Conservation (phyloP, 2,888 invertebrate genomes). For the Sycophila texana region DNA sequence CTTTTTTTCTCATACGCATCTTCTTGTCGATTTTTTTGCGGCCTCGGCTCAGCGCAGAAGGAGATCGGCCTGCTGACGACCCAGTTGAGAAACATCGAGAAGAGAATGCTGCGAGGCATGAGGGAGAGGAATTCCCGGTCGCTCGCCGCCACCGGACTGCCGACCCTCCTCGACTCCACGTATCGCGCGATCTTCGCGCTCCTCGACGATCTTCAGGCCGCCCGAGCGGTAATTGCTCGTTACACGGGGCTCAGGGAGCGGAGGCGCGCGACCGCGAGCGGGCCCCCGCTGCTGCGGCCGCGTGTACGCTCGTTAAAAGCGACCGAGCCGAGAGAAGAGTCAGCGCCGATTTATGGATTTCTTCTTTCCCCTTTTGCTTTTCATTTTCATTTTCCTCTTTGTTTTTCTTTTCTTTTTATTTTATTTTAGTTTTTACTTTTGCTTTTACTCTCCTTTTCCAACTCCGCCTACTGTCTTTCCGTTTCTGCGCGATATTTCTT, state of each 20-base stretch:
- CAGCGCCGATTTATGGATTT: slow-evolving; percentile 30
- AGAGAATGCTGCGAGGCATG: slow-evolving; percentile 85
- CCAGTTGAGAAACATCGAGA: slow-evolving; percentile 87
- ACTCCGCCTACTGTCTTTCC: no score
- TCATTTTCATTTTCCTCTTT: background rate
- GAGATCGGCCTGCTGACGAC: slow-evolving; percentile 78
- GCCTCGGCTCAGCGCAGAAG: slow-evolving; percentile 59
- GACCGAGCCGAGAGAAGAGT: no score
- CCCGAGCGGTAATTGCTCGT: slow-evolving; percentile 65
- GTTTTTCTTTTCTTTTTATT: background rate
- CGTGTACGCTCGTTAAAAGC: background rate
- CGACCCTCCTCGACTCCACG: slow-evolving; percentile 67
- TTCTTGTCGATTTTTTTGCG: background rate
- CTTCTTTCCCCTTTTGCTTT: slow-evolving; percentile 3
- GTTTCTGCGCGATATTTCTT: no score
- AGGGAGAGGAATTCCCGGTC: slow-evolving; percentile 88
- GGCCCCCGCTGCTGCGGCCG: slow-evolving; percentile 13
- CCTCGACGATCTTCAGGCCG: slow-evolving; percentile 65
- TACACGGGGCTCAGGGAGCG: slow-evolving; percentile 9
- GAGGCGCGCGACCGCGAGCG: slow-evolving; percentile 2
- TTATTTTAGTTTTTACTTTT: background rate
- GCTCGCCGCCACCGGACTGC: slow-evolving; percentile 78
- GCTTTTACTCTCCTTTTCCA: background rate
- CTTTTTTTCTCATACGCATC: slow-evolving; percentile 53
- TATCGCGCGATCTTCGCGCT: slow-evolving; percentile 63